A percentile compares a stretch with the other conserved stretches of the same genome.
phyloP scores from a whole-genome alignment of 2,888 invertebrate species.

The Diaphora mendica region DNA sequence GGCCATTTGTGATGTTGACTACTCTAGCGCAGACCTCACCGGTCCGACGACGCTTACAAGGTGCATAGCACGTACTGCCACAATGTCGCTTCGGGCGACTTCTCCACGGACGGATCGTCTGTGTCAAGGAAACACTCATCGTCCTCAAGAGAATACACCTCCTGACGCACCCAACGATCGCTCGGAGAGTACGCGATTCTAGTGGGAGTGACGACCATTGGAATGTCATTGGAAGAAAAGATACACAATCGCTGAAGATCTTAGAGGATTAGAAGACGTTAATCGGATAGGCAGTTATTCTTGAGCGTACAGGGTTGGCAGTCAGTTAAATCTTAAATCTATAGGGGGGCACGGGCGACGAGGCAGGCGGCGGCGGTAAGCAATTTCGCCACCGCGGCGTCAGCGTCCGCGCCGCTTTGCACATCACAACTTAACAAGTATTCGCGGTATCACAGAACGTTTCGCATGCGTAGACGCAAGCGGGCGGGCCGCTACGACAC shows the following conservation, averaged over 20 bases:
- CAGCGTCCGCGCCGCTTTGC: slow-evolving; percentile 80
- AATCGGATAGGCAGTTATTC: slow-evolving; percentile 77
- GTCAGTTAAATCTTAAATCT: slow-evolving; percentile 82
- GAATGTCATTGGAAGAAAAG: slow-evolving; percentile 58
- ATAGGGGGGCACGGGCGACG: slow-evolving; percentile 81
- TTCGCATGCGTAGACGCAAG: slow-evolving; percentile 82
- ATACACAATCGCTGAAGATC: slow-evolving; percentile 65
- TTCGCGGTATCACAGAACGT: slow-evolving; percentile 90
- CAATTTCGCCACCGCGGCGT: slow-evolving; percentile 79
- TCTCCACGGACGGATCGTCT: slow-evolving; percentile 57
- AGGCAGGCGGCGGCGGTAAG: slow-evolving; percentile 77
- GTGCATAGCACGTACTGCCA: slow-evolving; percentile 65
- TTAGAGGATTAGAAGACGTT: slow-evolving; percentile 65
- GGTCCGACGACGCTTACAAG: slow-evolving; percentile 56
- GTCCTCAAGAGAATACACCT: slow-evolving; percentile 35
- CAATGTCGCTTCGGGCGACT: slow-evolving; percentile 56
- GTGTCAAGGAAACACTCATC: slow-evolving; percentile 60
- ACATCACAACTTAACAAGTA: slow-evolving; percentile 89
- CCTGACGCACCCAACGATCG: slow-evolving; percentile 46
- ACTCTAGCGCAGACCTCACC: slow-evolving; percentile 69
- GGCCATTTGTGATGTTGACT: slow-evolving; percentile 70
- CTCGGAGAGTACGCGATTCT: slow-evolving; percentile 55
- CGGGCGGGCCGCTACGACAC: slow-evolving; percentile 92
- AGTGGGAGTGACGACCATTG: slow-evolving; percentile 55
- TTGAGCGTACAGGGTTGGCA: slow-evolving; percentile 80